Conservation (phyloP, 2,888 invertebrate genomes). For the Ctena decussata region DNA sequence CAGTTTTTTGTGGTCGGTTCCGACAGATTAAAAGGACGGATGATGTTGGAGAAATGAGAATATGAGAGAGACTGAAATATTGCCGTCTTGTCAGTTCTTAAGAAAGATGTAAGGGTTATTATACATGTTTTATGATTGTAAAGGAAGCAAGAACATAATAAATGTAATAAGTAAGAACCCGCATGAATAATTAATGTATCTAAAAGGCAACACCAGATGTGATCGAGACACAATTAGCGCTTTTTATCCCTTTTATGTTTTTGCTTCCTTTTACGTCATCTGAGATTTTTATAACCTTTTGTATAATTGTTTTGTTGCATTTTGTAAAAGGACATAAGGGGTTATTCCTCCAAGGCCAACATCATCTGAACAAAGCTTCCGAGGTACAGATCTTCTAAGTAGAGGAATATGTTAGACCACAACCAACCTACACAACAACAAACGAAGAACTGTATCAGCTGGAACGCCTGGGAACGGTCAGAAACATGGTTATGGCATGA, state of each 20-base stretch:
- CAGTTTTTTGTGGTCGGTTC: background rate
- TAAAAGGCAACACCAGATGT: background rate
- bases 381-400: too few species aligned
- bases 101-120: background rate
- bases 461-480: too few species aligned
- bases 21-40: conserved; percentile 9
- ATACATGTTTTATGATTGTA: background rate
- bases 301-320: too few species aligned
- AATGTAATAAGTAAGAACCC: conserved; percentile 5
- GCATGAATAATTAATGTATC: conserved; percentile 1
- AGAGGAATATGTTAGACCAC: too few species aligned
- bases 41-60: background rate
- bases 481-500: too few species aligned
- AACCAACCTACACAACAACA: too few species aligned
- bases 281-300: too few species aligned
- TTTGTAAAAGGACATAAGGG: too few species aligned
- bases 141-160: background rate
- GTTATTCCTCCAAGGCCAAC: too few species aligned
- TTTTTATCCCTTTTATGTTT: background rate
- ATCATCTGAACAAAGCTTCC: too few species aligned
- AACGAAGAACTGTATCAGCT: too few species aligned
- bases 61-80: background rate
- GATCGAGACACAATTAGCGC: background rate
- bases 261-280: too few species aligned
- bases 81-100: background rate